These are phyloP conservation scores for Drosophila orena DNA, from an alignment of 1,140 invertebrate species.

Conservation along the genomic window DNA sequence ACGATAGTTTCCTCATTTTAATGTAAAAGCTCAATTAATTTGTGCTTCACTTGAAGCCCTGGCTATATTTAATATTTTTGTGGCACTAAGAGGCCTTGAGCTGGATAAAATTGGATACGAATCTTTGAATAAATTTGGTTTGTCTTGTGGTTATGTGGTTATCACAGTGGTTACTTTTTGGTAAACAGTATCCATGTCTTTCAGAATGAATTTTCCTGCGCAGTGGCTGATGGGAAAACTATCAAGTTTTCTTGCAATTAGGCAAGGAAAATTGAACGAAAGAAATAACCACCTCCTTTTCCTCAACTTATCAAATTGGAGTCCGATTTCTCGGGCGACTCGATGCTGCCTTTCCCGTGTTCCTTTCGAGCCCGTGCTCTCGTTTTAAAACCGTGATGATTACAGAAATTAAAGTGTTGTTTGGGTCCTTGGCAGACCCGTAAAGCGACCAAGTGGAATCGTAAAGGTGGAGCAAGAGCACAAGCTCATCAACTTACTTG, in stretches of 20 bases:
- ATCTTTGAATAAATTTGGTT: no score
- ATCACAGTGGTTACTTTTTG: not conserved
- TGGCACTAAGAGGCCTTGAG: not conserved
- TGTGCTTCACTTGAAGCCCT: not conserved
- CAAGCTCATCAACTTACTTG: slow-evolving; percentile 71
- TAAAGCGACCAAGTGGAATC: slow-evolving; percentile 37
- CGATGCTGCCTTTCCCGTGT: not conserved
- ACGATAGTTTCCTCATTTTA: no score
- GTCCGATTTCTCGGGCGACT: not conserved
- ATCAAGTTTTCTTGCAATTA: not conserved
- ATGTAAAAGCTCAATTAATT: no score
- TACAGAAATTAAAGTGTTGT: slow-evolving; percentile 36
- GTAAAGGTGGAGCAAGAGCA: slow-evolving; percentile 45
- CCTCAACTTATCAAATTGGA: not conserved
- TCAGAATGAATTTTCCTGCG: no score
- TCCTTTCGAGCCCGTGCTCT: not conserved
- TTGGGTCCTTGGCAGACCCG: slow-evolving; percentile 10
- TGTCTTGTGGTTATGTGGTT: no score
- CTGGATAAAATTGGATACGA: not conserved
- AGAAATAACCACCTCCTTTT: not conserved
- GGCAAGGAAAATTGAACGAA: not conserved
- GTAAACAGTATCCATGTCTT: no score
- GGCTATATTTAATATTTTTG: not conserved
- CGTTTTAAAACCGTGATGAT: slow-evolving; percentile 31
- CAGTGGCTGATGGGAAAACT: not conserved